Base-by-base conservation (phyloP, 2,797 vertebrate species). In the Sebastes taczanowskii region DNA sequence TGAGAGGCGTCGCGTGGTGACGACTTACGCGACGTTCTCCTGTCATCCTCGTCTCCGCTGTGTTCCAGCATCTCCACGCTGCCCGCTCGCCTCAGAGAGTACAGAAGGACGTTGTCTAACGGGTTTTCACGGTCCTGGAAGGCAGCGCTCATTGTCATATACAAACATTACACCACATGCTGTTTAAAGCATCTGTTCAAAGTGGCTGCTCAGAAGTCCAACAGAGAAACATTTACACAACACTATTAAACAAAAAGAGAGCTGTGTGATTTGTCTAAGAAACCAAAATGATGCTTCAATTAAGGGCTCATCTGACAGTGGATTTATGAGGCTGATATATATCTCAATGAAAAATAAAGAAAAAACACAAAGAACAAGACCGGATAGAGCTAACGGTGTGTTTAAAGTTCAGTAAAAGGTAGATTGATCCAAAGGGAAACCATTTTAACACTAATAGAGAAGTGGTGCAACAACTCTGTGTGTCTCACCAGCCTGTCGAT, bases 91-190 rank as follows among this genome's bases (percentile, higher is more conserved):
- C 88, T 95, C 94, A 89, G 86, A 6, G 96, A 96, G 88, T 96
- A 97, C 60, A 96, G 94, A 16, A 96, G 95, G 2, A 97, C 95
- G 1, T 96, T 94, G 62, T 97, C 97, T 76, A 98, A 58, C 0
- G 98, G 98, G 86, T 98, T 98, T 83, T 99, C 98, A 16, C 96
- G 94, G 65, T 98, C 97, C 98, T 99, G 77, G n/a, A 76, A 35
- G 62, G 69, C 34, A 81, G 2, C 7, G 14, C 11, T 73, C 1
- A 8, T 4, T 23, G 14, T 65, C 23, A 35, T 11, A 25, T 56
- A 14, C 5, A 30, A 22, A 71, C 3, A 22, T 30, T 11, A 20
- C 23, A 69, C 11, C 13, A 32, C 4, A 46, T 20, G 10, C 20
- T 52, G 53, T 38, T 22, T 16, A 23, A 53, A 66, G 11, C 53